Conservation (phyloP, 2,113 vertebrate species). For the Lagopus muta region DNA sequence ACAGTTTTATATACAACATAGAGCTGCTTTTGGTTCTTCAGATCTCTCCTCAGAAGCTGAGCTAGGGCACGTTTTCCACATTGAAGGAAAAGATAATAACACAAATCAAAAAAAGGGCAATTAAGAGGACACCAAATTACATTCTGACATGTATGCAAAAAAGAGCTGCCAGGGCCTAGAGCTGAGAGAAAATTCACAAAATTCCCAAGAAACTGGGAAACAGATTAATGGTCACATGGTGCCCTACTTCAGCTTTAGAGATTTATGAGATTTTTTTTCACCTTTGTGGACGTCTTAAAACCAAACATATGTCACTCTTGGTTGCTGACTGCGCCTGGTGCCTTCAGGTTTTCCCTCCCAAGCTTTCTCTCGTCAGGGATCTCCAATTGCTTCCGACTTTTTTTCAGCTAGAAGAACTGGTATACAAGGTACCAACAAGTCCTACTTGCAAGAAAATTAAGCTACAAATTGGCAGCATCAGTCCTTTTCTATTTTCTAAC, state of each 20-base stretch:
- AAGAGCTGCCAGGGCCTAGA: background rate
- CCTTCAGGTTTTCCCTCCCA: background rate
- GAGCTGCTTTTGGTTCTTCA: background rate
- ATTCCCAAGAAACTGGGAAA: background rate
- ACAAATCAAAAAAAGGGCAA: background rate
- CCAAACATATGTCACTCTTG: background rate
- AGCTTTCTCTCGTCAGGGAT: background rate
- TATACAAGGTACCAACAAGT: background rate
- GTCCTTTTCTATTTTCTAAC: conserved; percentile 21
- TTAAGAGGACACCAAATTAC: background rate
- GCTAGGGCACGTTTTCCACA: background rate
- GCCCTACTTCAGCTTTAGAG: background rate
- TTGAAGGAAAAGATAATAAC: background rate
- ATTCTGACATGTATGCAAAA: background rate
- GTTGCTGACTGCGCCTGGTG: background rate
- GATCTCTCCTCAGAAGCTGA: background rate
- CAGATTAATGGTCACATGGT: background rate
- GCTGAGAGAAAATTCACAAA: background rate
- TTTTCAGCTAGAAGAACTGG: background rate
- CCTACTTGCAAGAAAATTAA: conserved; percentile 38
- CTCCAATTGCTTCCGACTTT: background rate
- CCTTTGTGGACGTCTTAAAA: background rate
- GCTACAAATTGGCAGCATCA: conserved; percentile 16
- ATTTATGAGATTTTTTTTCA: background rate
- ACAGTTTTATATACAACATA: background rate